Evolutionary conservation across 2,888 invertebrate genomes (phyloP).

Genomic region (Parascotia fuliginaria): DNA sequence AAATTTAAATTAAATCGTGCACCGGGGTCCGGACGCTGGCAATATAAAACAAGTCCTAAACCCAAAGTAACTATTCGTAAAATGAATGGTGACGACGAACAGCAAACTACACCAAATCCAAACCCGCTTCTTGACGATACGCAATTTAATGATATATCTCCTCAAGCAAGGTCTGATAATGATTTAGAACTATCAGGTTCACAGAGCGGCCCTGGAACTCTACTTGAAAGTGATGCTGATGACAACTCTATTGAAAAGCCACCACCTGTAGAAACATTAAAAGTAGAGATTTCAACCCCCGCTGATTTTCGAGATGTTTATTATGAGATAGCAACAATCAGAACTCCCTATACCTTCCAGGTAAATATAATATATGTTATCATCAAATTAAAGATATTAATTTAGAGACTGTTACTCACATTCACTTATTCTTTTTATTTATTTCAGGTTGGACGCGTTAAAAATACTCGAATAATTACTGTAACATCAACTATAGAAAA

Average conservation of each 20-base stretch:
- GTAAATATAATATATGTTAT: constrained; percentile 70
- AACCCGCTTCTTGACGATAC: constrained; percentile 75
- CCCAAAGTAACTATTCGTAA: constrained; percentile 93
- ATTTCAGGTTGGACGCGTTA: constrained; percentile 92
- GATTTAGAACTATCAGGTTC: constrained; percentile 92
- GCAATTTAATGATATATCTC: constrained; percentile 83
- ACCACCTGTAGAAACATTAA: constrained; percentile 91
- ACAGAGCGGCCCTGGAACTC: constrained; percentile 85
- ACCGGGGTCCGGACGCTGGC: constrained; percentile 95
- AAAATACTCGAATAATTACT: constrained; percentile 94
- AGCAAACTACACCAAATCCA: constrained; percentile 76
- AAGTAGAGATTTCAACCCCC: constrained; percentile 95
- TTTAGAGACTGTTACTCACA: not conserved
- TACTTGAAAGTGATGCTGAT: constrained; percentile 87
- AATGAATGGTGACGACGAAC: constrained; percentile 85
- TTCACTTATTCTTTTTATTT: constrained; percentile 17
- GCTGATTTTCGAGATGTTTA: constrained; percentile 94
- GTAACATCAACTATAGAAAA: constrained; percentile 95
- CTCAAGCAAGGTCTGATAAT: constrained; percentile 86
- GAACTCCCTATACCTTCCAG: constrained; percentile 96
- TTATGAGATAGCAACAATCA: constrained; percentile 95
- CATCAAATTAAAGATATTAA: not conserved
- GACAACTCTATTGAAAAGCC: constrained; percentile 88
- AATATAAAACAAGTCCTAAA: constrained; percentile 95
- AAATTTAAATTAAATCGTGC: constrained; percentile 93